Evolutionary conservation across 2,888 invertebrate genomes (phyloP).

Genomic region (Halictus ligatus): DNA sequence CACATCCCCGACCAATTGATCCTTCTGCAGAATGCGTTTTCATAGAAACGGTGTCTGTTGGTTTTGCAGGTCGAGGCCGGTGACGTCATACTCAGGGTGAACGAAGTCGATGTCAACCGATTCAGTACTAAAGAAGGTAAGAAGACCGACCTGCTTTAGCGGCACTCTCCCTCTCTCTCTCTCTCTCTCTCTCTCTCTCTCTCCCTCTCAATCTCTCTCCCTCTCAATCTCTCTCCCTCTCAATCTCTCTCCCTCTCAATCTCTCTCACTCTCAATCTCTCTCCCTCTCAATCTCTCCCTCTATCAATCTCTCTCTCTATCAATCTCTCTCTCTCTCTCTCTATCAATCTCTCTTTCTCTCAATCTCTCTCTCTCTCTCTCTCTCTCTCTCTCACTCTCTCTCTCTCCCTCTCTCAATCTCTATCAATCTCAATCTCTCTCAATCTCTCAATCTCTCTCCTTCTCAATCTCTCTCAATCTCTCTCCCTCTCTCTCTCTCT

Average conservation of each 20-base stretch:
- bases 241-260: no score
- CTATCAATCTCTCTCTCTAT: no score
- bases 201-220: neutral
- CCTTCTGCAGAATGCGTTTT: slow-evolving; percentile 48
- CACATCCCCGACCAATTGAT: slow-evolving; percentile 53
- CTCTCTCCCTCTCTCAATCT: no score
- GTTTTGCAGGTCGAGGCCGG: slow-evolving; percentile 94
- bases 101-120: slow-evolving; percentile 96
- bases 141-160: slow-evolving; percentile 70
- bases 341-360: no score
- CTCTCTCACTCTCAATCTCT: no score
- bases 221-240: no score
- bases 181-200: neutral
- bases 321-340: no score
- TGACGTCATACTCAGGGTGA: slow-evolving; percentile 96
- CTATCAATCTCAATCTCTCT: no score
- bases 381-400: no score
- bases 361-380: neutral
- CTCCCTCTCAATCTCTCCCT: neutral
- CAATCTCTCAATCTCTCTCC: no score
- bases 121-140: slow-evolving; percentile 97
- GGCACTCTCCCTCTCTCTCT: slow-evolving; percentile 17
- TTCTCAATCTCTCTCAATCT: neutral
- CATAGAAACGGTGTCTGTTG: slow-evolving; percentile 60
- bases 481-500: no score